A percentile compares a stretch with the other conserved stretches of the same genome.
Evolutionary conservation across 23 tunicate species (phyloP).

Genomic region (Corella eumyota): DNA sequence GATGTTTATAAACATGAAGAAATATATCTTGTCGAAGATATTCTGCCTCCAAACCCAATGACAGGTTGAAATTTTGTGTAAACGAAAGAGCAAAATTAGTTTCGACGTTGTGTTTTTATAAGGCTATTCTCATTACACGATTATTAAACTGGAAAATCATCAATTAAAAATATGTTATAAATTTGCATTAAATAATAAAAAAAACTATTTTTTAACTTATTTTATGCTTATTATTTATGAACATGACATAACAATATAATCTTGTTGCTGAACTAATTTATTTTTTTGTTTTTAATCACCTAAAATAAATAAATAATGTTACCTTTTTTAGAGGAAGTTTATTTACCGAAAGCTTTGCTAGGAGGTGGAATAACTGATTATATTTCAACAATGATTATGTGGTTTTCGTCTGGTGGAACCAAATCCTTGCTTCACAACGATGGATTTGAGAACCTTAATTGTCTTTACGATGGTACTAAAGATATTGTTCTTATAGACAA

Average conservation of each 20-base stretch:
- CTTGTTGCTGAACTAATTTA: no score
- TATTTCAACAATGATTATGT: conserved; percentile 31
- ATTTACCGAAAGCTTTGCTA: conserved; percentile 25
- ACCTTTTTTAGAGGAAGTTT: conserved; percentile 34
- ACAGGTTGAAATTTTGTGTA: conserved; percentile 18
- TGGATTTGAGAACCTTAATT: conserved; percentile 50
- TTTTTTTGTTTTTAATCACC: no score
- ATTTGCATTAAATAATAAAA: background rate
- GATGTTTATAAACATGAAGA: conserved; percentile 20
- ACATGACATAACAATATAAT: no score
- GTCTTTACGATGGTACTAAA: conserved; percentile 58
- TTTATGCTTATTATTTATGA: no score
- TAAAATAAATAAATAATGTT: no score
- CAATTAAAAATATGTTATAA: background rate
- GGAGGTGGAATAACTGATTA: conserved; percentile 42
- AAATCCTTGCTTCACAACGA: conserved; percentile 75
- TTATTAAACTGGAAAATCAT: background rate
- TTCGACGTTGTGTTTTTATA: background rate
- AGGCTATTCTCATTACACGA: background rate
- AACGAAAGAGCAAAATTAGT: background rate
- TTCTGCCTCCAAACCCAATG: conserved; percentile 18
- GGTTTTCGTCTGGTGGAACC: conserved; percentile 72
- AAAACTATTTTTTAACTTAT: no score
- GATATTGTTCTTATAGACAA: conserved; percentile 36
- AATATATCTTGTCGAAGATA: conserved; percentile 46